Conservation (phyloP, 2,113 vertebrate genomes). For the Poecilia latipinna region DNA sequence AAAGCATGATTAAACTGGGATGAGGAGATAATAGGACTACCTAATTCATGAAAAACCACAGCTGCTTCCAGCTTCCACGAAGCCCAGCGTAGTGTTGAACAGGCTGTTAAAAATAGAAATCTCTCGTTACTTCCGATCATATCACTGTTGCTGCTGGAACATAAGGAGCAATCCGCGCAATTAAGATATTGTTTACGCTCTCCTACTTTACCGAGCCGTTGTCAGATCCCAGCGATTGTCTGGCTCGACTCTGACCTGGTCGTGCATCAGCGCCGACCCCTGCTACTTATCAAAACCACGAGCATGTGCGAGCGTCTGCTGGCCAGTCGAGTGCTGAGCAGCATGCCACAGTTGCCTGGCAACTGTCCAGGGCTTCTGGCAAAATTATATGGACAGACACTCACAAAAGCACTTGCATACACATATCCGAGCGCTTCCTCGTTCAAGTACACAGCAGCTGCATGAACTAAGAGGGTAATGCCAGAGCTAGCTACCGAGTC, state of each 20-base stretch:
- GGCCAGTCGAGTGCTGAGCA: slow-evolving; percentile 59
- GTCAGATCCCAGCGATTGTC: slow-evolving; percentile 35
- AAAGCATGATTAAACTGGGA: slow-evolving; percentile 35
- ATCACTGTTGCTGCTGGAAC: slow-evolving; percentile 18
- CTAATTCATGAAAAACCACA: slow-evolving; percentile 31
- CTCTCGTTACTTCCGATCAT: slow-evolving; percentile 7
- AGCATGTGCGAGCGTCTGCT: slow-evolving; percentile 60
- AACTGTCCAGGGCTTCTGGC: slow-evolving; percentile 78
- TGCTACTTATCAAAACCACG: slow-evolving; percentile 55
- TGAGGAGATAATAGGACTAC: slow-evolving; percentile 31
- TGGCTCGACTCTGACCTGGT: slow-evolving; percentile 51
- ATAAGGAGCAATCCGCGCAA: slow-evolving; percentile 29
- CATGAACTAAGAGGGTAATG: slow-evolving; percentile 15
- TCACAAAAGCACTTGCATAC: slow-evolving; percentile 60
- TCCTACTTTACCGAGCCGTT: slow-evolving; percentile 28
- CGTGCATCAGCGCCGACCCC: slow-evolving; percentile 58
- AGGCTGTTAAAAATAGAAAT: slow-evolving; percentile 44
- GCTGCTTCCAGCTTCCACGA: slow-evolving; percentile 13
- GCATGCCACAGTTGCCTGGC: slow-evolving; percentile 81
- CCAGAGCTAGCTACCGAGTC: background rate
- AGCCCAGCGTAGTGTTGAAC: slow-evolving; percentile 1
- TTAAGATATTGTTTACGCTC: slow-evolving; percentile 33
- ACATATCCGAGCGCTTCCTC: slow-evolving; percentile 49
- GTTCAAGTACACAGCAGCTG: slow-evolving; percentile 44
- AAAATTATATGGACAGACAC: slow-evolving; percentile 71